Evolutionary conservation across 2,888 invertebrate species (phyloP).

Genomic region (Tuta absoluta): DNA sequence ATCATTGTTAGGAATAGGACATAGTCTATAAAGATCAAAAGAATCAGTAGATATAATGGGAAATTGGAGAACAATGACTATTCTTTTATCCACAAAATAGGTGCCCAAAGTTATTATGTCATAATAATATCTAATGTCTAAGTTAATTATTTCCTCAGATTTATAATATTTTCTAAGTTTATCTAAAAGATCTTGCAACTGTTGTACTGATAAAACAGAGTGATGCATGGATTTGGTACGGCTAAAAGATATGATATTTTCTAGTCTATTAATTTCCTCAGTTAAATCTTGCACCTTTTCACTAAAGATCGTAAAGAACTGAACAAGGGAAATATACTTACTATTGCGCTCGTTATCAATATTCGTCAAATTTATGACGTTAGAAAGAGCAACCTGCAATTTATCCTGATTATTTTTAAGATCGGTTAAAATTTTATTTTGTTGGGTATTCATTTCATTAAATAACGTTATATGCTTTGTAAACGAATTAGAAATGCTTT

Average conservation of each 20-base stretch:
- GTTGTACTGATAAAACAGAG: not conserved
- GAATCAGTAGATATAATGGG: not conserved
- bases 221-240: slow-evolving; percentile 17
- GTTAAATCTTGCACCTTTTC: slow-evolving; percentile 16
- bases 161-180: slow-evolving; percentile 6
- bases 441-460: slow-evolving; percentile 5
- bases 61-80: slow-evolving; percentile 15
- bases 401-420: slow-evolving; percentile 13
- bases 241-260: slow-evolving; percentile 12
- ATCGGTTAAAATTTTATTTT: not conserved
- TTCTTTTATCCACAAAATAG: slow-evolving; percentile 12
- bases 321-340: not conserved
- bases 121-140: slow-evolving; percentile 5
- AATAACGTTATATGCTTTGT: slow-evolving; percentile 8
- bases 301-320: slow-evolving; percentile 2
- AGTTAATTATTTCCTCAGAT: slow-evolving; percentile 7
- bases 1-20: slow-evolving; percentile 13
- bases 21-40: not conserved
- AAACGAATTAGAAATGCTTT: slow-evolving; percentile 8
- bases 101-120: not conserved
- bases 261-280: not conserved
- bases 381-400: slow-evolving; percentile 5
- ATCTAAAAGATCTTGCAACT: slow-evolving; percentile 3
- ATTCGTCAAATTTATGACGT: slow-evolving; percentile 5
- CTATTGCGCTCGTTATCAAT: not conserved